Conservation (phyloP, 37 sponge, comb jelly and placozoan genomes). For the Petrosia ficiformis region DNA sequence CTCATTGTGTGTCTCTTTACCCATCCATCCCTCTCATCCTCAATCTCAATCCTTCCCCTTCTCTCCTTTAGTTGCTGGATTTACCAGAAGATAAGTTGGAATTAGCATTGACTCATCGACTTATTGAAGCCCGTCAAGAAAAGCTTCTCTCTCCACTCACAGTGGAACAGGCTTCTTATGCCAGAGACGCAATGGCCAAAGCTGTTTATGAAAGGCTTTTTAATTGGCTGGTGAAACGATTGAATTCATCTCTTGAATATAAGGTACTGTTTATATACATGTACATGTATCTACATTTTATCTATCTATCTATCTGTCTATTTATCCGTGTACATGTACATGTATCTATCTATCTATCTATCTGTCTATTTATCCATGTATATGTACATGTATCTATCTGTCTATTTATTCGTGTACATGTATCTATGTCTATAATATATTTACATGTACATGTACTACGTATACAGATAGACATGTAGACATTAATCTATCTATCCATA, state of each 20-base stretch:
- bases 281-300: background rate
- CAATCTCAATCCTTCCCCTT: background rate
- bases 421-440: too few species aligned
- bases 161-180: slow-evolving; percentile 72
- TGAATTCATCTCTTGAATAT: slow-evolving; percentile 71
- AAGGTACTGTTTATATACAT: slow-evolving; percentile 26
- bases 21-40: too few species aligned
- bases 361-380: too few species aligned
- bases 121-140: slow-evolving; percentile 63
- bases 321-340: too few species aligned
- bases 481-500: background rate
- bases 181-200: slow-evolving; percentile 79
- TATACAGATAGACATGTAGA: background rate
- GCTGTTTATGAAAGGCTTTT: slow-evolving; percentile 80
- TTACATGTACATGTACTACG: too few species aligned
- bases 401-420: slow-evolving; percentile 1
- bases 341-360: too few species aligned
- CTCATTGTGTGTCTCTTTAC: background rate
- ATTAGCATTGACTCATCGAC: slow-evolving; percentile 65
- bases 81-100: slow-evolving; percentile 37
- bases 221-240: slow-evolving; percentile 57
- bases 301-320: background rate
- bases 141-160: slow-evolving; percentile 60
- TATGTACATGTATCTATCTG: too few species aligned
- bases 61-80: slow-evolving; percentile 32